A percentile compares a stretch with the other conserved stretches of the same genome.
Conservation (phyloP, 2,888 invertebrate genomes). For the Drosophila falleni region DNA sequence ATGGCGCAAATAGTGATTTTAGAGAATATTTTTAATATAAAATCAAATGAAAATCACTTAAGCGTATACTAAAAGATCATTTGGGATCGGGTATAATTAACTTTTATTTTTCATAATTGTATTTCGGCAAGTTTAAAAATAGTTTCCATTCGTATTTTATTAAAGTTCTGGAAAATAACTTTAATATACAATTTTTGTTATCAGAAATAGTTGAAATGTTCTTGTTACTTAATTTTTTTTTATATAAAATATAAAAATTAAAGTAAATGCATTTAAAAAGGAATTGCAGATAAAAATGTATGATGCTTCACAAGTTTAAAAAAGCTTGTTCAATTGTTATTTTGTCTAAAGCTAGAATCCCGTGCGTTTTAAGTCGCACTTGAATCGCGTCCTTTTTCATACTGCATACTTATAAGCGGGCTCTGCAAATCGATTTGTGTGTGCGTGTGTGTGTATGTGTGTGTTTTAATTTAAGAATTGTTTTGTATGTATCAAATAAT, state of each 20-base stretch:
- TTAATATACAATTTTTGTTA: too few species aligned
- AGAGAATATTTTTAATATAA: not conserved
- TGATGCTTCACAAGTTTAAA: not conserved
- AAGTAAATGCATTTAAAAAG: too few species aligned
- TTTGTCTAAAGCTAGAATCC: not conserved
- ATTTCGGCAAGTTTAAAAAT: too few species aligned
- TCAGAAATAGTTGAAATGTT: too few species aligned
- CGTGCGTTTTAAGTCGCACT: constrained; percentile 11
- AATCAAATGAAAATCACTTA: not conserved
- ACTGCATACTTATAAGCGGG: constrained; percentile 20
- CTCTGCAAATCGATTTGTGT: constrained; percentile 1
- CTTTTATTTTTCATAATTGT: too few species aligned
- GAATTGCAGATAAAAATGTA: too few species aligned
- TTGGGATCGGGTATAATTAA: too few species aligned
- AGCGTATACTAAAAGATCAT: too few species aligned
- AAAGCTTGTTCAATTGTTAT: not conserved
- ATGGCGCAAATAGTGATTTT: not conserved
- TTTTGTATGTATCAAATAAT: not conserved
- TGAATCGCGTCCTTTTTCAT: not conserved
- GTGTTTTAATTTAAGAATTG: not conserved
- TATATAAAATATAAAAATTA: too few species aligned
- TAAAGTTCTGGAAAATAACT: too few species aligned
- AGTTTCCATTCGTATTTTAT: too few species aligned
- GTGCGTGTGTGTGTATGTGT: constrained; percentile 5
- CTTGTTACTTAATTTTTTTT: too few species aligned